Evolutionary conservation across 2,888 invertebrate species (phyloP), one percentile per base, ranked within the genome.

Genomic region (Folsomia candida): DNA sequence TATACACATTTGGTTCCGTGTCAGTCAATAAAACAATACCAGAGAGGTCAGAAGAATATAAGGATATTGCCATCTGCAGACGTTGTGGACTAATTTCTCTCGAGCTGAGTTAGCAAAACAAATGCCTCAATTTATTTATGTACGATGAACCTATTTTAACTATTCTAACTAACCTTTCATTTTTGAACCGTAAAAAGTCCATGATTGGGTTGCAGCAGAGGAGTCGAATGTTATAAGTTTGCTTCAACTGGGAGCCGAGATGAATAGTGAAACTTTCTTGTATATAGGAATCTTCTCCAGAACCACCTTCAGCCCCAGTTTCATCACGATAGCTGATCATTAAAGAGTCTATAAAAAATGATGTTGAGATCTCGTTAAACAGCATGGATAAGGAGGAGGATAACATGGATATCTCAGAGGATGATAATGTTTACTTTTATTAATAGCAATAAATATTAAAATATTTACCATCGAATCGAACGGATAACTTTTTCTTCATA

Each of bases 181-280:
- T 80, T 74, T 76, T 77, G 72, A 80, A 80, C 69, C 76, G 66
- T n/a, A 78, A 71, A 67, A 96, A 87, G 82, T 94, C 92, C 80
- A 92, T 87, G n/a, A n/a, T n/a, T 18, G 92, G 88, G 84, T 93
- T 90, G 24, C 91, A 90, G 70, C 94, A 91, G 29, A 97, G 86
- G 74, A 99, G 90, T 68, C 98, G 87, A 74, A 98, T 91, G 84
- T 99, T 99, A 84, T 99, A 97, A 87, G 96, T 98, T 82, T 97
- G 97, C 84, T 99, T 99, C 83, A 98, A 88, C 85, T 99, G 99
- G 2, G 97, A 95, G 64, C 98, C 97, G 76, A 97, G 87, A 85
- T 97, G 96, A 81, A 98, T 97, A 24, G 97, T 98, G 83, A 97
- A 98, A 84, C 95, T 96, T 85, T 97, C 97, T 84, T 97, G 96